A percentile compares a stretch with the other conserved stretches of the same genome.
Evolutionary conservation across 2,113 vertebrate species (phyloP).

Genomic region (Ellobius talpinus): DNA sequence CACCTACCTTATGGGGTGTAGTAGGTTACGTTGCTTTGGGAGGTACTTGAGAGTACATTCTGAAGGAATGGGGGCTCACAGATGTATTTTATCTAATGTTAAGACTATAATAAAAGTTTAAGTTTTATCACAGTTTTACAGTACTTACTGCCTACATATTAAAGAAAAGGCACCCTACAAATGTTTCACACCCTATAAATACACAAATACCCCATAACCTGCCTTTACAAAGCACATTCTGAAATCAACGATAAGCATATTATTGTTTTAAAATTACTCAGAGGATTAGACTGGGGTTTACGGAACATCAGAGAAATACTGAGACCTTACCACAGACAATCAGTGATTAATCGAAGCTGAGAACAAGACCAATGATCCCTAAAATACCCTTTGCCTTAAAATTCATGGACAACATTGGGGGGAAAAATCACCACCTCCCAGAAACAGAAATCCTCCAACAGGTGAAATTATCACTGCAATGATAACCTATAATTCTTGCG

Average conservation of each 20-base stretch:
- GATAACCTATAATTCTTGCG: neutral
- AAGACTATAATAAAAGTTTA: slow-evolving; percentile 30
- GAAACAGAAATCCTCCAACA: slow-evolving; percentile 44
- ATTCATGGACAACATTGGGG: slow-evolving; percentile 3
- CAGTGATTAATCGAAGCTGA: slow-evolving; percentile 14
- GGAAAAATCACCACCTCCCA: neutral
- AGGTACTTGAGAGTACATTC: neutral
- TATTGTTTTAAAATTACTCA: slow-evolving; percentile 14
- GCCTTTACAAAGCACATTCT: slow-evolving; percentile 29
- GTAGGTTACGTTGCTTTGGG: neutral
- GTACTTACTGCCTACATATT: slow-evolving; percentile 41
- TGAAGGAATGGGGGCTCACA: neutral
- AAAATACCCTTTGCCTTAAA: neutral
- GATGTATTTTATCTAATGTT: slow-evolving; percentile 17
- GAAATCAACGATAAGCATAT: neutral
- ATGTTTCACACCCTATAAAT: slow-evolving; percentile 45
- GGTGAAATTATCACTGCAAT: slow-evolving; percentile 28
- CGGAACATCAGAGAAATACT: neutral
- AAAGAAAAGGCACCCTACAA: slow-evolving; percentile 39
- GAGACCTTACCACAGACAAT: neutral
- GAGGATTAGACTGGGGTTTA: neutral
- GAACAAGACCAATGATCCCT: neutral
- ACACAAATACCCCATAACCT: slow-evolving; percentile 1
- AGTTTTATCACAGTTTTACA: slow-evolving; percentile 35
- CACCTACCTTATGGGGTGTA: neutral